Evolutionary conservation across 1,140 invertebrate species (phyloP), one percentile per base, ranked within the genome.

Genomic region (Centruroides sculpturatus): DNA sequence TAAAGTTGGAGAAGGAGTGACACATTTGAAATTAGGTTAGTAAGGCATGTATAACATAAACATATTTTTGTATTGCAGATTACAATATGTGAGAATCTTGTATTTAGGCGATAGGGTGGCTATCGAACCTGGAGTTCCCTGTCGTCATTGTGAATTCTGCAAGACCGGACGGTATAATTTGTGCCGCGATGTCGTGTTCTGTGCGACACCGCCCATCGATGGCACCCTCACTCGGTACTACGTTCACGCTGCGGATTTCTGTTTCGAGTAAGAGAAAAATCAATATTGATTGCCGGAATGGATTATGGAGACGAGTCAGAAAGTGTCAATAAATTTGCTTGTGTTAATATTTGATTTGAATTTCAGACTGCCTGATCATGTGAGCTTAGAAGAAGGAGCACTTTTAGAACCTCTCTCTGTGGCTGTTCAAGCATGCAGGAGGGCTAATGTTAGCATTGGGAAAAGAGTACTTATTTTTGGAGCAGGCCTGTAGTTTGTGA

Each of bases 381-480:
- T 98, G 8, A 80, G 80, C n/a, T 80, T 92, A 70, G 92, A 96
- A 73, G 94, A 98, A 76, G 94, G 90, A 23, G 93, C 93, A 0
- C 69, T 98, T 3, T 72, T 96, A 56, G 94, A 98, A 71, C 94
- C 94, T 0, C 73, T 98, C 6, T 85, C 90, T 0, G 92, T 97
- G 35, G 94, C 84, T 9, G 88, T 97, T 1, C 91, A 96, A 73
- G 90, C 90, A 51, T 95, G 91, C 68, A 81, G 85, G 63, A 79
- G 90, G 57, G 91, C 82, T 5, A 78, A 80, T 5, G 80, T 91
- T 59, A 79, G 73, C 47, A 78, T 85, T 8, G 90, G 89, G 1
- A 82, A 83, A 12, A 80, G 76, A 47, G 87, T 97, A 48, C 78
- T 98, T 3, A 83, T 98, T 66, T 79, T 87, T 59, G 94, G 94